Evolutionary conservation across 2,888 invertebrate species (phyloP).

Genomic region (Pegoplata infirma): DNA sequence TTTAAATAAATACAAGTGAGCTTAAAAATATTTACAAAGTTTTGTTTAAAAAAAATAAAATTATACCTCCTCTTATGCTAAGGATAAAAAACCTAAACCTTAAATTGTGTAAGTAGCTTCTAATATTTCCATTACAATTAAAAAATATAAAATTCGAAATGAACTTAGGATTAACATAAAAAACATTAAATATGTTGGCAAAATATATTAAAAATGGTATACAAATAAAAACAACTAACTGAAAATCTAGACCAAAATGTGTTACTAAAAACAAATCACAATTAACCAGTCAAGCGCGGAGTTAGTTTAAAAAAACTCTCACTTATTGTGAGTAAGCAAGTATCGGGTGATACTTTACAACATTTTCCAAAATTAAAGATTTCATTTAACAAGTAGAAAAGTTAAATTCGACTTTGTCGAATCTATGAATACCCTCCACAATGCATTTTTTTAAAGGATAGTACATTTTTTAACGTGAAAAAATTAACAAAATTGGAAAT

Average conservation of each 20-base stretch:
- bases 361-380: too few relatives aligned
- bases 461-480: too few relatives aligned
- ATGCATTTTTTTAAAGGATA: too few relatives aligned
- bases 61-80: constrained; percentile 23
- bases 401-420: too few relatives aligned
- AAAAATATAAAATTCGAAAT: constrained; percentile 1
- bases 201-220: constrained; percentile 2
- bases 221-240: not conserved
- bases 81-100: constrained; percentile 47
- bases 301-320: too few relatives aligned
- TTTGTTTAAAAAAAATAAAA: constrained; percentile 7
- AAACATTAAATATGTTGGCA: not conserved
- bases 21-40: constrained; percentile 42
- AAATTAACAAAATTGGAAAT: too few relatives aligned
- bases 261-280: not conserved
- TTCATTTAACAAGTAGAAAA: too few relatives aligned
- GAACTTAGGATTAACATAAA: not conserved
- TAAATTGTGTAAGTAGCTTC: constrained; percentile 42
- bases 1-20: constrained; percentile 21
- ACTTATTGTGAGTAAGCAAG: too few relatives aligned
- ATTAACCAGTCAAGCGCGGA: too few relatives aligned
- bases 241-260: not conserved
- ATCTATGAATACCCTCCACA: too few relatives aligned
- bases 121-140: constrained; percentile 17
- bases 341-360: too few relatives aligned